Conservation (phyloP, 2,113 vertebrate genomes). For the Oncorhynchus tshawytscha region DNA sequence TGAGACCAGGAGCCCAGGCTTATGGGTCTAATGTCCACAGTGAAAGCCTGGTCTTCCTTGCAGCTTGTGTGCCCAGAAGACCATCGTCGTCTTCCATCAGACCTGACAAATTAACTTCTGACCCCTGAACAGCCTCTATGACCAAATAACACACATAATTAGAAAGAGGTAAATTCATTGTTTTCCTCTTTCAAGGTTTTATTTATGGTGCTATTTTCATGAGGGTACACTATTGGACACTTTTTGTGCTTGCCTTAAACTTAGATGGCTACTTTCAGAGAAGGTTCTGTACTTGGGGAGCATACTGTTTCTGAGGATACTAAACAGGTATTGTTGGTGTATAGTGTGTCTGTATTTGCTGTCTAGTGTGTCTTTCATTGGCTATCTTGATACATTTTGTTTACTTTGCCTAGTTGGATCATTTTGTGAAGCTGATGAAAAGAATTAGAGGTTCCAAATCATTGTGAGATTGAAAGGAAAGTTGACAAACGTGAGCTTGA, state of each 20-base stretch:
- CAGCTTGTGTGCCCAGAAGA: not conserved
- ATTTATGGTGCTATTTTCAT: not conserved
- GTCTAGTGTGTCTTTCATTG: not conserved
- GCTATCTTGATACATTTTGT: not conserved
- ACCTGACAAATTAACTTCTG: not conserved
- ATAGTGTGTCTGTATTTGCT: not conserved
- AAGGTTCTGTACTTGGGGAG: not conserved
- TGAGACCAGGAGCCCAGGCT: not conserved
- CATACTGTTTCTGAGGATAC: not conserved
- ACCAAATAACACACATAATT: not conserved
- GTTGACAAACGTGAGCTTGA: conserved; percentile 29
- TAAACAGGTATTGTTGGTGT: not conserved
- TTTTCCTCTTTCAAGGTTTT: not conserved
- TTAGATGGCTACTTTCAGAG: not conserved
- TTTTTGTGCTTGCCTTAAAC: conserved; percentile 20
- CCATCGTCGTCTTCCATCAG: not conserved
- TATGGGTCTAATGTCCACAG: not conserved
- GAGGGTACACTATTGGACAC: not conserved
- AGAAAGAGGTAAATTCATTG: not conserved
- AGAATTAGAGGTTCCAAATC: conserved; percentile 1
- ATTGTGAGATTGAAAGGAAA: conserved; percentile 1
- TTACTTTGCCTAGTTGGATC: not conserved
- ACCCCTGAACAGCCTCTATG: not conserved
- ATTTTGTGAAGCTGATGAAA: not conserved
- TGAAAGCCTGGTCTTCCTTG: not conserved